phyloP scores from a whole-genome alignment of 2,113 vertebrate genomes.

The Orthonyx spaldingii region DNA sequence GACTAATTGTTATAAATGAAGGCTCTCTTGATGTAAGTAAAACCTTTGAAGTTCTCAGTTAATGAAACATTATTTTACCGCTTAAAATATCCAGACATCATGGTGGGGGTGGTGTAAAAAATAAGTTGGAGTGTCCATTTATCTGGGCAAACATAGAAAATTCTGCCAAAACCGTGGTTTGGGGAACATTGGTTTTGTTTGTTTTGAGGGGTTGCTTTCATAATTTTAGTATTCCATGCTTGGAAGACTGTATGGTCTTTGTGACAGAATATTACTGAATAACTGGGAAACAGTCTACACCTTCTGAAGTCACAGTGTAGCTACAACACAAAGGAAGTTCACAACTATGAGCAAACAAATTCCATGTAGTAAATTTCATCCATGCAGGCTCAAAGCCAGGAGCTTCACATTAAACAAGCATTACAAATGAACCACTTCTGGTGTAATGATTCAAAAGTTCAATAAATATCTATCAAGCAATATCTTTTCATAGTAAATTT shows the following conservation, averaged over 20 bases:
- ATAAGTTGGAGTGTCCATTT: neutral
- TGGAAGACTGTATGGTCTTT: neutral
- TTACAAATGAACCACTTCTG: neutral
- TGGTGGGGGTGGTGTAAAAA: neutral
- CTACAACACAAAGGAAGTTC: neutral
- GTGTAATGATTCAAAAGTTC: neutral
- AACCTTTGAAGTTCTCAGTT: neutral
- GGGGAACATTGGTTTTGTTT: neutral
- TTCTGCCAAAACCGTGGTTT: neutral
- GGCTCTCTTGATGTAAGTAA: slow-evolving; percentile 94
- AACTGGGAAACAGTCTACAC: neutral
- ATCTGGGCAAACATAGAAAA: neutral
- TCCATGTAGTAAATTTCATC: neutral
- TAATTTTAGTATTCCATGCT: neutral
- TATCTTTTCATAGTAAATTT: neutral
- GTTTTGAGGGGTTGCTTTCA: neutral
- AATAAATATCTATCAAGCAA: neutral
- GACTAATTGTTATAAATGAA: slow-evolving; percentile 94
- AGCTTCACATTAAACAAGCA: neutral
- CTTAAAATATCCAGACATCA: neutral
- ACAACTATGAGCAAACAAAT: neutral
- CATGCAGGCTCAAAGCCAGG: neutral
- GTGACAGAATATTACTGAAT: neutral
- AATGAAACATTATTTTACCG: neutral
- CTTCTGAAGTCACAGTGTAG: neutral